phyloP scores from a whole-genome alignment of 2,888 invertebrate genomes.

The Philopedon plagiatum region DNA sequence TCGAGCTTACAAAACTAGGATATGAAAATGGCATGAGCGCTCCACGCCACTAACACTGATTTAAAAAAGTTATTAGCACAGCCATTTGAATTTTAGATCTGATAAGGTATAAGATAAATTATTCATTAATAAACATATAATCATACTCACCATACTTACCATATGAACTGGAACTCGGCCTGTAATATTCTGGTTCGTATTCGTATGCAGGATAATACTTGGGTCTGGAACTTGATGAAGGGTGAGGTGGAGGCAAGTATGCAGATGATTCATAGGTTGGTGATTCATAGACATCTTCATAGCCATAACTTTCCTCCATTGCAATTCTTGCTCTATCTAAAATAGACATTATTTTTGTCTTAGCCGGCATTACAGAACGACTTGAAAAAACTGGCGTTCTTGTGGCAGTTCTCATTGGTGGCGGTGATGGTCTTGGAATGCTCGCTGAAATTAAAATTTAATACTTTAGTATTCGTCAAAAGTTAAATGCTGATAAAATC shows the following conservation, averaged over 20 bases:
- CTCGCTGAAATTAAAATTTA: conserved; percentile 54
- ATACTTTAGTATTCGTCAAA: too few species aligned
- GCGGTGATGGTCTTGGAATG: conserved; percentile 66
- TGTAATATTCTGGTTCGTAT: conserved; percentile 69
- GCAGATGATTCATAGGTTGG: conserved; percentile 21
- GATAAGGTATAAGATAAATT: background rate
- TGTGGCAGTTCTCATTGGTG: conserved; percentile 67
- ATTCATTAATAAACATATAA: background rate
- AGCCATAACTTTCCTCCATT: conserved; percentile 84
- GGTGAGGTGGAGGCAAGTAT: conserved; percentile 51
- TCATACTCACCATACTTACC: conserved; percentile 54
- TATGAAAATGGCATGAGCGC: too few species aligned
- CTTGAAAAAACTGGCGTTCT: conserved; percentile 67
- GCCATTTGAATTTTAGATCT: too few species aligned
- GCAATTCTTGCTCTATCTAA: conserved; percentile 85
- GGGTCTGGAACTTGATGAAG: conserved; percentile 45
- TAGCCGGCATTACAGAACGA: conserved; percentile 74
- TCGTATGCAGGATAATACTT: conserved; percentile 54
- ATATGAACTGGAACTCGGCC: conserved; percentile 66
- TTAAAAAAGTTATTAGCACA: too few species aligned
- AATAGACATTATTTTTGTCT: conserved; percentile 88
- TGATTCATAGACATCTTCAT: conserved; percentile 69
- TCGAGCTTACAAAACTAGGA: too few species aligned
- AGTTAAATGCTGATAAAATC: too few species aligned
- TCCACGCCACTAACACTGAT: too few species aligned